Conservation (phyloP, 2,888 invertebrate species). For the Netelia virgata region DNA sequence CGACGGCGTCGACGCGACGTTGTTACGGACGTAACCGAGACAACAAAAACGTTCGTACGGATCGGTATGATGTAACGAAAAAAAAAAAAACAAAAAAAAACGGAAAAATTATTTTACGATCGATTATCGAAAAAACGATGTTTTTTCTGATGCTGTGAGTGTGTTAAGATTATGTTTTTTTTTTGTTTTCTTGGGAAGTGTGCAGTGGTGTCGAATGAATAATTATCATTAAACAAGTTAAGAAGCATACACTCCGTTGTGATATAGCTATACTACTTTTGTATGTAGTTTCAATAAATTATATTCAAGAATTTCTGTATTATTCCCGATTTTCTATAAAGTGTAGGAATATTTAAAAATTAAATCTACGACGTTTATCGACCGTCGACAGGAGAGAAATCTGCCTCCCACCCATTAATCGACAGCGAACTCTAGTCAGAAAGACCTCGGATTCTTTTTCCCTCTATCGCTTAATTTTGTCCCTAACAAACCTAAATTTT, state of each 20-base stretch:
- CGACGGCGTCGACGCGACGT: background rate
- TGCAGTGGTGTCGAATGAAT: conserved; percentile 53
- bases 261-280: conserved; percentile 70
- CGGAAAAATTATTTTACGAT: conserved; percentile 31
- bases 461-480: too few species aligned
- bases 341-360: background rate
- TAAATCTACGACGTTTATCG: background rate
- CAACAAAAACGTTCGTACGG: conserved; percentile 42
- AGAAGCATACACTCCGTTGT: conserved; percentile 66
- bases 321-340: background rate
- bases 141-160: conserved; percentile 60
- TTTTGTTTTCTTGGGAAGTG: conserved; percentile 23
- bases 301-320: conserved; percentile 27
- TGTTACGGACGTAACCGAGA: conserved; percentile 19
- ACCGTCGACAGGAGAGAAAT: background rate
- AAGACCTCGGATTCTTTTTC: too few species aligned
- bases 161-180: conserved; percentile 22
- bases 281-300: conserved; percentile 69
- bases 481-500: too few species aligned
- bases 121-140: conserved; percentile 43
- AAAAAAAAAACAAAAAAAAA: background rate
- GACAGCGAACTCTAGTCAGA: background rate
- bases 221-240: conserved; percentile 47
- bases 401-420: background rate
- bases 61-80: conserved; percentile 28